These are phyloP conservation scores for Dipodomys ordii DNA, from an alignment of 2,113 vertebrate genomes.

Conservation along the genomic window DNA sequence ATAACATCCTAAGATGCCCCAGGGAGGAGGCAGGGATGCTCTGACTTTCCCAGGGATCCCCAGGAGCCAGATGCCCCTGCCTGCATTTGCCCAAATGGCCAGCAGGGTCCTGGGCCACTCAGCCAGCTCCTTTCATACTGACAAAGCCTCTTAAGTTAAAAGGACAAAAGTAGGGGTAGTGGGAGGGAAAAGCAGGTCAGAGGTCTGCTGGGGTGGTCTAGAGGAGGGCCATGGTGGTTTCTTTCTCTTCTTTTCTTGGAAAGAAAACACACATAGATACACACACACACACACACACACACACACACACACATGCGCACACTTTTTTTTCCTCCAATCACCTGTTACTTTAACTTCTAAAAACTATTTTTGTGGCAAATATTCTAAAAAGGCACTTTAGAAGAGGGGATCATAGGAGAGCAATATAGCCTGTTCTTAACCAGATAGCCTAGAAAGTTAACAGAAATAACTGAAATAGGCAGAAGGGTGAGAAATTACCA, in stretches of 20 bases:
- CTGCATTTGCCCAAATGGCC: not conserved
- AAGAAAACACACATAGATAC: not conserved
- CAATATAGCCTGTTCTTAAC: not conserved
- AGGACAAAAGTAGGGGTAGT: constrained; percentile 17
- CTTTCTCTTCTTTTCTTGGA: not conserved
- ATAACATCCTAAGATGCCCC: not conserved
- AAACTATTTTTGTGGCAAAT: constrained; percentile 3
- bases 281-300: not conserved
- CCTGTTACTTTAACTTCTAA: not conserved
- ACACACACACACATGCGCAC: not conserved
- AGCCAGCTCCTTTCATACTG: not conserved
- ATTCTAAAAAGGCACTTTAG: not conserved
- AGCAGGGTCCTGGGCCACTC: not conserved
- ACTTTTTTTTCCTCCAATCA: not conserved
- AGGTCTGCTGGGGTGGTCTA: not conserved
- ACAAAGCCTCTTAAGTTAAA: constrained; percentile 41
- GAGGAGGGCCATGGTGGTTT: not conserved
- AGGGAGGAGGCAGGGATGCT: not conserved
- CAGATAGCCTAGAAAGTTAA: not conserved
- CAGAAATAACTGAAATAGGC: not conserved
- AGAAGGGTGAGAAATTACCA: accelerated
- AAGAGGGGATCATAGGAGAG: not conserved
- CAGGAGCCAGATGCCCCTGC: not conserved
- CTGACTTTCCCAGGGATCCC: not conserved
- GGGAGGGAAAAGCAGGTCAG: not conserved